These are phyloP conservation scores for Syngnathus floridae DNA, from an alignment of 2,113 vertebrate species.

Conservation along the genomic window DNA sequence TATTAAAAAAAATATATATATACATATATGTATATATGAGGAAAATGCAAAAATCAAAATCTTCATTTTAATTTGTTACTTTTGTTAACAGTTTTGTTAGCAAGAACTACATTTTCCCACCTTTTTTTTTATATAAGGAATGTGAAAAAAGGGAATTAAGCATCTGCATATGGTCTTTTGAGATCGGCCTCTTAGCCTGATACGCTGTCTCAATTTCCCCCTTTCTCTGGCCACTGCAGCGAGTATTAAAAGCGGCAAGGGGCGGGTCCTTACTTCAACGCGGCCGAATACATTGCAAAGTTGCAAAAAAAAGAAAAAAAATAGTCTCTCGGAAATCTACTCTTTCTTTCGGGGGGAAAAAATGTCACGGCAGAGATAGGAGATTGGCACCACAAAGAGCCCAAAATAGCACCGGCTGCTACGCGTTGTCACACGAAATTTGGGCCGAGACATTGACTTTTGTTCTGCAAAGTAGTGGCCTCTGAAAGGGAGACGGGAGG, in stretches of 20 bases:
- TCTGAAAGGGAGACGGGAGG: constrained; percentile 90
- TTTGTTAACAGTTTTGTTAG: constrained; percentile 31
- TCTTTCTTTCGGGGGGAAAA: constrained; percentile 91
- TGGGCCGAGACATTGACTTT: constrained; percentile 98
- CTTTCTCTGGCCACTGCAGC: constrained; percentile 71
- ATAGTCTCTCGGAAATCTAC: constrained; percentile 98
- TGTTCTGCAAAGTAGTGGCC: constrained; percentile 88
- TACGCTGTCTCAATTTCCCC: constrained; percentile 77
- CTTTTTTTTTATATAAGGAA: constrained; percentile 51
- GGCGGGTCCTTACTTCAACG: constrained; percentile 78
- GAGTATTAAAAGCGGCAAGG: constrained; percentile 78
- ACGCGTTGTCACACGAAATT: constrained; percentile 99
- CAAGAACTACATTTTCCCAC: constrained; percentile 49
- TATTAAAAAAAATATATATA: neutral
- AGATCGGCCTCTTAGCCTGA: constrained; percentile 62
- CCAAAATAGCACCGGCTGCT: constrained; percentile 96
- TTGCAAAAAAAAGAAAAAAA: constrained; percentile 84
- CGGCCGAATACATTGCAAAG: constrained; percentile 89
- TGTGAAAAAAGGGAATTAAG: constrained; percentile 63
- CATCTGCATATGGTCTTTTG: constrained; percentile 66
- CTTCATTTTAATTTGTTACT: neutral
- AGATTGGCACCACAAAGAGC: constrained; percentile 99
- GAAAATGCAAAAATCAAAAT: neutral
- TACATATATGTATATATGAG: no score
- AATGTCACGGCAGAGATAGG: constrained; percentile 97